These are phyloP conservation scores for Tillus elongatus DNA, from an alignment of 2,888 invertebrate genomes.

Conservation along the genomic window DNA sequence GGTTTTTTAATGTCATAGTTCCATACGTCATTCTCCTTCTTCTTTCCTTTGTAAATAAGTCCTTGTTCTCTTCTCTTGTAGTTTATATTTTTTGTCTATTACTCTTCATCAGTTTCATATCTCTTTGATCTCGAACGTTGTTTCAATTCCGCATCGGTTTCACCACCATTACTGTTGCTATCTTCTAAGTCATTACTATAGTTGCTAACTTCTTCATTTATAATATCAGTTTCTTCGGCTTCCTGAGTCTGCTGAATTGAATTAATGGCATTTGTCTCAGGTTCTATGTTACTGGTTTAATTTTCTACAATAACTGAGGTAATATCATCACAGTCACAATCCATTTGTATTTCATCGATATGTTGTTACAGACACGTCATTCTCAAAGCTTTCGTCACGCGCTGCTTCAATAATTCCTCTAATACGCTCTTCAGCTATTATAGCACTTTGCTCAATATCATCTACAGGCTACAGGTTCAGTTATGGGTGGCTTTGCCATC, in stretches of 20 bases:
- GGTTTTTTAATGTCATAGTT: constrained; percentile 1
- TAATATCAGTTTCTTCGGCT: constrained; percentile 1
- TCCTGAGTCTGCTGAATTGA: neutral
- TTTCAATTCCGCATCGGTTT: neutral
- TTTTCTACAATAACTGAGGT: neutral
- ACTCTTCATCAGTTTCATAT: neutral
- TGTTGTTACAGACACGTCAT: neutral
- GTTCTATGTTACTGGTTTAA: neutral
- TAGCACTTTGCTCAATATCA: too few species aligned
- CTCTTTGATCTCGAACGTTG: neutral
- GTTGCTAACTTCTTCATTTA: neutral
- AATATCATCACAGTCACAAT: neutral
- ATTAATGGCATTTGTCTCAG: neutral
- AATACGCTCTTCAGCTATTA: too few species aligned
- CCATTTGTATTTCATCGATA: neutral
- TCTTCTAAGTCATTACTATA: neutral
- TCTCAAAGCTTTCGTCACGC: too few species aligned
- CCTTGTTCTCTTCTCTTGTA: constrained; percentile 2
- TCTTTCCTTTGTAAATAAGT: constrained; percentile 1
- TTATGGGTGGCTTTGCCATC: too few species aligned
- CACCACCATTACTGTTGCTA: neutral
- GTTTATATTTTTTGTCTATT: neutral
- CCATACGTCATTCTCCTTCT: constrained; percentile 2
- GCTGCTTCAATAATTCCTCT: too few species aligned
- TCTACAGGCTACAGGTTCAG: too few species aligned